Conservation (phyloP, 2,888 invertebrate genomes). For the Nephrotoma flavescens region DNA sequence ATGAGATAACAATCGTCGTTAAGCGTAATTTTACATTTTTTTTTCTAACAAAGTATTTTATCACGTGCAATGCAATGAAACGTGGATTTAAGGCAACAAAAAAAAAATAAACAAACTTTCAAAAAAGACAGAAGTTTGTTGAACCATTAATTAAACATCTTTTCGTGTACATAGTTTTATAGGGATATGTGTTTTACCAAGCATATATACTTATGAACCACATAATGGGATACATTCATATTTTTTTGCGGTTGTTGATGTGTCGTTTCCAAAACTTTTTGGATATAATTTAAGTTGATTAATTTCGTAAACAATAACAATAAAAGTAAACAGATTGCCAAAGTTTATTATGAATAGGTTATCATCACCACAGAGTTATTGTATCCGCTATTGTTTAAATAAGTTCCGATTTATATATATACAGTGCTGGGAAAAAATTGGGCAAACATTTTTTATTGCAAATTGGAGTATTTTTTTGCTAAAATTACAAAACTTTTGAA, state of each 20-base stretch:
- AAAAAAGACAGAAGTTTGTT: not conserved
- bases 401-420: not conserved
- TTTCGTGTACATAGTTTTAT: not conserved
- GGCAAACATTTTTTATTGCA: too few relatives aligned
- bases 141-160: not conserved
- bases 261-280: not conserved
- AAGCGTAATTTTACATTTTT: not conserved
- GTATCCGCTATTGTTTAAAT: not conserved
- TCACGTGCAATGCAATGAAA: not conserved
- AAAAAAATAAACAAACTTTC: not conserved
- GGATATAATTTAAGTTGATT: not conserved
- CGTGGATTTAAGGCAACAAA: not conserved
- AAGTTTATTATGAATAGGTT: not conserved
- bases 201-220: not conserved
- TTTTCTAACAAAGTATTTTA: not conserved
- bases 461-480: too few relatives aligned
- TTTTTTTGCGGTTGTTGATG: not conserved
- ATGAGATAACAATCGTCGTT: not conserved
- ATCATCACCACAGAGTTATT: not conserved
- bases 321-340: not conserved
- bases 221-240: not conserved
- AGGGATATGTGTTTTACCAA: not conserved
- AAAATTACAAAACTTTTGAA: too few relatives aligned
- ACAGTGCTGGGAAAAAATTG: too few relatives aligned
- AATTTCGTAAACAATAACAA: not conserved